Conservation (phyloP, 2,113 vertebrate species). For the Maccullochella peelii region DNA sequence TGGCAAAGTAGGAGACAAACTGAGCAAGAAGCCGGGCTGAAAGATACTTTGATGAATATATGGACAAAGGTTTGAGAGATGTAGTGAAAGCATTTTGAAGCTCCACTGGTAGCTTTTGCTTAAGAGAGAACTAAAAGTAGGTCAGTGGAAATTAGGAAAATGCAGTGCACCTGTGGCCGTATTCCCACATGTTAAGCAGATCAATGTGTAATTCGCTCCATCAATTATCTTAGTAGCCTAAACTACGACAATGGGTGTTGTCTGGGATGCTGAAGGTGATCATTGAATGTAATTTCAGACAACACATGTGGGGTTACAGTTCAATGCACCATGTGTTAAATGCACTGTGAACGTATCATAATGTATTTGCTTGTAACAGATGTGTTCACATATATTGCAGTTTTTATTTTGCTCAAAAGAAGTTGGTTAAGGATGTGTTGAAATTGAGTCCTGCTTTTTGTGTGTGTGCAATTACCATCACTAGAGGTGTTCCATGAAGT, state of each 20-base stretch:
- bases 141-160: slow-evolving; percentile 56
- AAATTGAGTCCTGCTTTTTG: background rate
- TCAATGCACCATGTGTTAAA: background rate
- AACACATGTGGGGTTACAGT: slow-evolving; percentile 14
- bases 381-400: slow-evolving; percentile 10
- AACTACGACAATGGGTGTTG: slow-evolving; percentile 3
- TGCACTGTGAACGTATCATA: slow-evolving; percentile 11
- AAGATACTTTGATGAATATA: background rate
- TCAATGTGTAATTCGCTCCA: slow-evolving; percentile 54
- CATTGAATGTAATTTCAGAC: slow-evolving; percentile 19
- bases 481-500: slow-evolving; percentile 92
- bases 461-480: slow-evolving; percentile 83
- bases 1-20: background rate
- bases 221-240: slow-evolving; percentile 39
- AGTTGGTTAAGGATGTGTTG: background rate
- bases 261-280: slow-evolving; percentile 34
- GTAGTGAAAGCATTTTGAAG: background rate
- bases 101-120: slow-evolving; percentile 7
- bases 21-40: background rate
- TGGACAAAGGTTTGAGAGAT: background rate
- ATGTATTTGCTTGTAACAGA: slow-evolving; percentile 15
- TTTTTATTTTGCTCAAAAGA: background rate
- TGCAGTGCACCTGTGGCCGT: slow-evolving; percentile 47
- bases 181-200: slow-evolving; percentile 48
- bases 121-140: slow-evolving; percentile 44